These are phyloP conservation scores for Edolisoma coerulescens DNA, from an alignment of 2,113 vertebrate genomes.

Conservation along the genomic window DNA sequence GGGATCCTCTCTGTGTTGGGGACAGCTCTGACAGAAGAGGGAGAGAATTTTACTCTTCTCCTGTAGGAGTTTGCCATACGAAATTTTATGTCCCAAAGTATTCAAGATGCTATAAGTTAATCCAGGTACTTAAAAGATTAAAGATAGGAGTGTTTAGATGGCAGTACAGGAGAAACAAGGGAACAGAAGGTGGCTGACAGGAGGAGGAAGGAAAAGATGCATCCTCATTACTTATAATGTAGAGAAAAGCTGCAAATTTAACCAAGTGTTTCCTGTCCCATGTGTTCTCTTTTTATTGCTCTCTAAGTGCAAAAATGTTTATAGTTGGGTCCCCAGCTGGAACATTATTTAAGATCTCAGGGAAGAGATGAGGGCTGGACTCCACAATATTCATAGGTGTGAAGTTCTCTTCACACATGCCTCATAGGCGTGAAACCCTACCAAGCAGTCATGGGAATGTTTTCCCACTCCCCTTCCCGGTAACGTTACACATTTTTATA, in stretches of 20 bases:
- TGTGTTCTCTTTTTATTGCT: constrained; percentile 13
- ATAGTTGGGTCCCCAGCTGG: constrained; percentile 3
- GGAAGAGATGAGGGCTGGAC: background rate
- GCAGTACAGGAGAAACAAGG: background rate
- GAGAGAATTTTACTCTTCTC: background rate
- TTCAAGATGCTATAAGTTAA: background rate
- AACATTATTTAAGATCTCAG: constrained; percentile 25
- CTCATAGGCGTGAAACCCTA: background rate
- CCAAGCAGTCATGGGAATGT: background rate
- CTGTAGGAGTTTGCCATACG: background rate
- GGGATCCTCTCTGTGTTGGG: background rate
- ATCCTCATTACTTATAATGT: background rate
- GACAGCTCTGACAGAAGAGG: background rate
- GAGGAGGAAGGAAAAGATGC: background rate
- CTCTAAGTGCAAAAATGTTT: constrained; percentile 21
- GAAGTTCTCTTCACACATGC: background rate
- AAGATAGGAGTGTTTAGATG: background rate
- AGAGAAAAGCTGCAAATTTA: constrained; percentile 23
- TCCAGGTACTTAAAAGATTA: background rate
- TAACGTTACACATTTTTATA: constrained; percentile 21
- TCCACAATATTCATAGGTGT: background rate
- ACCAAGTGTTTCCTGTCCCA: background rate
- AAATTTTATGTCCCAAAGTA: background rate
- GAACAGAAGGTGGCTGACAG: constrained; percentile 20
- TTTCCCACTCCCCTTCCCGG: background rate